These are phyloP conservation scores for Atherinosoma microstoma DNA, from an alignment of 2,797 vertebrate genomes.

Conservation along the genomic window DNA sequence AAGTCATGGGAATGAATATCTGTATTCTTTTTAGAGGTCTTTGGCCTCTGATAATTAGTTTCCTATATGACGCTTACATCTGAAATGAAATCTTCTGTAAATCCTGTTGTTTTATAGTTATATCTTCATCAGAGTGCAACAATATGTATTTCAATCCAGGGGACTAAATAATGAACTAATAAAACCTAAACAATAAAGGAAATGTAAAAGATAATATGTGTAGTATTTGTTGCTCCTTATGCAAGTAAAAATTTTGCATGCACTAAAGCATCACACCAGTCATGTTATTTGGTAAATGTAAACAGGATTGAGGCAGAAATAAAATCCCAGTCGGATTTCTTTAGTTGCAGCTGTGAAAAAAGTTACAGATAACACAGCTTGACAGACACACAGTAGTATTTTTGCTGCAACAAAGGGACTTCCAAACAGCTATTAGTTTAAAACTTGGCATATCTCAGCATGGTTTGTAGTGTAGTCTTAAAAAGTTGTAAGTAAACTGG, in stretches of 20 bases:
- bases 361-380: neutral
- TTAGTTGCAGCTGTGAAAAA: neutral
- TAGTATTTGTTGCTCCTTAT: neutral
- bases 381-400: neutral
- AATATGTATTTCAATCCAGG: conserved; percentile 64
- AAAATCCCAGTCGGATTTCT: neutral
- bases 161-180: conserved; percentile 81
- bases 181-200: neutral
- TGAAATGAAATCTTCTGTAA: conserved; percentile 58
- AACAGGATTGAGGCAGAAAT: neutral
- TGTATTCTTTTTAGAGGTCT: neutral
- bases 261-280: neutral
- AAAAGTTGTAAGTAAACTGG: neutral
- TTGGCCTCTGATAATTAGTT: conserved; percentile 38
- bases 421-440: neutral
- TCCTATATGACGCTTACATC: conserved; percentile 20
- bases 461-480: neutral
- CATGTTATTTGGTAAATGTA: neutral
- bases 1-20: conserved; percentile 14
- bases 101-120: conserved; percentile 40
- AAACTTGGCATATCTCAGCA: neutral
- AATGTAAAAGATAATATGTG: neutral
- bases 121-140: conserved; percentile 45
- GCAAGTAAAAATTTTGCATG: neutral
- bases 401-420: neutral